A percentile compares a stretch with the other conserved stretches of the same genome.
These are phyloP conservation scores for Anarhynchus alexandrinus DNA, from an alignment of 2,113 vertebrate species.

Conservation along the genomic window DNA sequence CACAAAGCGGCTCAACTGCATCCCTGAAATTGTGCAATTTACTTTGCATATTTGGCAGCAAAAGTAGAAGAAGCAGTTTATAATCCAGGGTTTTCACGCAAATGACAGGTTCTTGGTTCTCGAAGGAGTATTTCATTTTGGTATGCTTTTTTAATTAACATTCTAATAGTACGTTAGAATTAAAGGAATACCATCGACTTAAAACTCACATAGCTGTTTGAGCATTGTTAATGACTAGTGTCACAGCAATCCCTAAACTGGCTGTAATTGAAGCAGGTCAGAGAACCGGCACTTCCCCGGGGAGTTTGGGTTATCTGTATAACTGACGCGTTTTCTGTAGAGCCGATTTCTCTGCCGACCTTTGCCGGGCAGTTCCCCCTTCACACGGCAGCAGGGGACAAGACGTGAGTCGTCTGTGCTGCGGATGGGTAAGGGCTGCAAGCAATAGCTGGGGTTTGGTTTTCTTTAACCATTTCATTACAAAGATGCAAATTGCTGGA, in stretches of 20 bases:
- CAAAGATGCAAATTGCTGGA: background rate
- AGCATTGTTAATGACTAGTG: background rate
- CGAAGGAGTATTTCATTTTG: background rate
- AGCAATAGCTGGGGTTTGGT: background rate
- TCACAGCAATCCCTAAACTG: background rate
- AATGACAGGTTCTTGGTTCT: constrained; percentile 59
- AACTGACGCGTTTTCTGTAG: background rate
- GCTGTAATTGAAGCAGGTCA: background rate
- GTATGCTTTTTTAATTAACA: constrained; percentile 40
- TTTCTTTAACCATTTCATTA: background rate
- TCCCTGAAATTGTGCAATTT: constrained; percentile 56
- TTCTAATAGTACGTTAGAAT: background rate
- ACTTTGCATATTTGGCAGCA: constrained; percentile 64
- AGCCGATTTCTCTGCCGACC: background rate
- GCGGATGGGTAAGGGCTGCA: background rate
- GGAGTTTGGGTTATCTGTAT: background rate
- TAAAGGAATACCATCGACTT: background rate
- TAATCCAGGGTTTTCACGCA: constrained; percentile 42
- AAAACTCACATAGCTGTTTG: background rate
- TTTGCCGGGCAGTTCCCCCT: background rate
- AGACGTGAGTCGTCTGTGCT: background rate
- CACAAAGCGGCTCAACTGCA: constrained; percentile 22
- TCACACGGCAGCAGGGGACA: background rate
- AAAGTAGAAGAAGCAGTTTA: constrained; percentile 63
- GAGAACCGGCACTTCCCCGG: background rate